Base-by-base conservation (phyloP, 2,888 invertebrate genomes). In the Chrysolina oricalcia region DNA sequence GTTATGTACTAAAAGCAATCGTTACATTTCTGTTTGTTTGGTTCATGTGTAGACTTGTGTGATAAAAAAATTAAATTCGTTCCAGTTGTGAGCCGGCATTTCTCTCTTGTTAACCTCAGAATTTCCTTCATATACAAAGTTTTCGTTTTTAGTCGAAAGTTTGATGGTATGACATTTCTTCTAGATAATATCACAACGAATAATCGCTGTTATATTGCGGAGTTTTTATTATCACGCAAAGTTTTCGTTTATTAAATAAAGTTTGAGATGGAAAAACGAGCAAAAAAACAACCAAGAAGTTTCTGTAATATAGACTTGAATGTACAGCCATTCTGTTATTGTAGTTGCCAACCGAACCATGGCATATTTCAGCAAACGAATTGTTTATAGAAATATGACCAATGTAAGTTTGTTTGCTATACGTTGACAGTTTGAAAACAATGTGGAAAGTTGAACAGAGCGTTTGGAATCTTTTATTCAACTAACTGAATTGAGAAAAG, bases 231-330 rank as follows among this genome's bases (percentile, higher is more conserved):
- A 23, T 11, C 53, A 53, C 5, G 21, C 53, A 6, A 21, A 53
- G 53, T 53, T 53, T 23, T 5, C 13, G 53, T 53, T 53, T 53
- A 53, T 53, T 53, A 21, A 53, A 53, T 53, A 23, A 21, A 53
- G 53, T 53, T 53, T 5, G 53, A 53, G 53, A 53, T 21, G 21
- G 11, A 5, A 53, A 53, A 21, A 9, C 11, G 19, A 21, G 5
- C 21, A 21, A 19, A 53, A 53, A 53, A 11, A 3, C 4, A 53
- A 4, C 21, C 21, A 13, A 21, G 11, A 53, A 53, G 19, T 53
- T 53, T 53, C 53, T 53, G 53, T 19, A 53, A 53, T 53, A 11
- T 53, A 19, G 5, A 53, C 53, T 21, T 5, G 53, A 23, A 21
- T 53, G 21, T 53, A 13, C 53, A 21, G 21, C 13, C 19, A 53